Conservation (phyloP, 2,888 invertebrate species). For the Helleia helle region DNA sequence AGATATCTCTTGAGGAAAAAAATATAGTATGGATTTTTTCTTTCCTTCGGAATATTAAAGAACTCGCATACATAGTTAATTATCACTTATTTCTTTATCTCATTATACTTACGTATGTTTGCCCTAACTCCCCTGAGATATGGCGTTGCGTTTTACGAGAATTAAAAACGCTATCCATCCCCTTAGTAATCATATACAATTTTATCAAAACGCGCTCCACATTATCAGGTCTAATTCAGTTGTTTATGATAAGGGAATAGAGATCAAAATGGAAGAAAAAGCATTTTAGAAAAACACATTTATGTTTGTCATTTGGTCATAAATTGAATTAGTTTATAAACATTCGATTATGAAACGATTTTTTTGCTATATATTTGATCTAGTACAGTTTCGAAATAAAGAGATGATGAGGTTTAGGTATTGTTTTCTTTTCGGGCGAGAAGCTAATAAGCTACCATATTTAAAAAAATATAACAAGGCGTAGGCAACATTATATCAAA, state of each 20-base stretch:
- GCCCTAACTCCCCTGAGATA: conserved; percentile 57
- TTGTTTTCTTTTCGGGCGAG: too few relatives aligned
- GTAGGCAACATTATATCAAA: too few relatives aligned
- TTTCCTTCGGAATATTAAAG: too few relatives aligned
- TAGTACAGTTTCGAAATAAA: too few relatives aligned
- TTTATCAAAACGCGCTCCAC: conserved; percentile 12
- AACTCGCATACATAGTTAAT: too few relatives aligned
- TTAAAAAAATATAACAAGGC: too few relatives aligned
- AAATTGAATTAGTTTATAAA: conserved; percentile 7
- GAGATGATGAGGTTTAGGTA: too few relatives aligned
- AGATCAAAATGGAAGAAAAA: background rate
- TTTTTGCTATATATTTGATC: too few relatives aligned
- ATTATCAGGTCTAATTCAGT: background rate
- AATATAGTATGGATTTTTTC: too few relatives aligned
- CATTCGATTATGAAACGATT: conserved; percentile 4
- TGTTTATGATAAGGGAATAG: background rate
- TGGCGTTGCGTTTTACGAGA: conserved; percentile 52
- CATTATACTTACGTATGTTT: conserved; percentile 34
- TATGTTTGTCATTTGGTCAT: background rate
- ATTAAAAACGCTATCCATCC: conserved; percentile 43
- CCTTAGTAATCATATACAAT: conserved; percentile 20
- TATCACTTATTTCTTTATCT: background rate
- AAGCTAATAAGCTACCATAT: too few relatives aligned
- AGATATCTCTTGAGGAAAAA: too few relatives aligned
- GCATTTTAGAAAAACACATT: background rate